phyloP scores from a whole-genome alignment of 1,140 invertebrate genomes.

The Antheraea mylitta region DNA sequence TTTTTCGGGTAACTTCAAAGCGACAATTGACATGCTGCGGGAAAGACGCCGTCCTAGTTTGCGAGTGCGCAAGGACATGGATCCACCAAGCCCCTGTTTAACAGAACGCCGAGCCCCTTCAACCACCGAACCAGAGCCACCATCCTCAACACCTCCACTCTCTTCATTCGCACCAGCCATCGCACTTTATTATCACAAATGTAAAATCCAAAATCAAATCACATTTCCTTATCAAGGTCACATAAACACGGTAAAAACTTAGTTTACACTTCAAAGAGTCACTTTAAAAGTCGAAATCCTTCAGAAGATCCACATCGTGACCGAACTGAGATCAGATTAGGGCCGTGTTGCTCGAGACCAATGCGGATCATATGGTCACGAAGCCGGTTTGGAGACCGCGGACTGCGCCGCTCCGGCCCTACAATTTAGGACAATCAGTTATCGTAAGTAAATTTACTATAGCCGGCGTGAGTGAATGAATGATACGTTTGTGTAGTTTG shows the following conservation, averaged over 20 bases:
- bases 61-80: slow-evolving; percentile 71
- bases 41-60: slow-evolving; percentile 77
- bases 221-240: slow-evolving; percentile 58
- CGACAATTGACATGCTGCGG: slow-evolving; percentile 78
- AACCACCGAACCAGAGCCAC: slow-evolving; percentile 22
- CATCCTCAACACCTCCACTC: slow-evolving; percentile 47
- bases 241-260: slow-evolving; percentile 50
- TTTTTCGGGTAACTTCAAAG: slow-evolving; percentile 76
- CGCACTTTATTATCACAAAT: slow-evolving; percentile 45
- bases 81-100: slow-evolving; percentile 63
- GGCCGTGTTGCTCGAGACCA: slow-evolving; percentile 43
- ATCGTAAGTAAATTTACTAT: slow-evolving; percentile 27
- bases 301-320: slow-evolving; percentile 60
- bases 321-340: slow-evolving; percentile 51
- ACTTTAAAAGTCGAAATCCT: slow-evolving; percentile 36
- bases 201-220: slow-evolving; percentile 46
- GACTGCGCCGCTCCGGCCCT: slow-evolving; percentile 22
- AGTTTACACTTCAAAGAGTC: slow-evolving; percentile 59
- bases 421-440: slow-evolving; percentile 24
- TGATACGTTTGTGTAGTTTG: slow-evolving; percentile 38
- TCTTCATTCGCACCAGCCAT: slow-evolving; percentile 69
- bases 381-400: slow-evolving; percentile 47
- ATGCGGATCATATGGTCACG: slow-evolving; percentile 66
- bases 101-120: slow-evolving; percentile 34
- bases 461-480: slow-evolving; percentile 35